Percentiles rank a stretch among this genome's conserved stretches.
Evolutionary conservation across 2,888 invertebrate species (phyloP).

Genomic region (Hesperia comma): DNA sequence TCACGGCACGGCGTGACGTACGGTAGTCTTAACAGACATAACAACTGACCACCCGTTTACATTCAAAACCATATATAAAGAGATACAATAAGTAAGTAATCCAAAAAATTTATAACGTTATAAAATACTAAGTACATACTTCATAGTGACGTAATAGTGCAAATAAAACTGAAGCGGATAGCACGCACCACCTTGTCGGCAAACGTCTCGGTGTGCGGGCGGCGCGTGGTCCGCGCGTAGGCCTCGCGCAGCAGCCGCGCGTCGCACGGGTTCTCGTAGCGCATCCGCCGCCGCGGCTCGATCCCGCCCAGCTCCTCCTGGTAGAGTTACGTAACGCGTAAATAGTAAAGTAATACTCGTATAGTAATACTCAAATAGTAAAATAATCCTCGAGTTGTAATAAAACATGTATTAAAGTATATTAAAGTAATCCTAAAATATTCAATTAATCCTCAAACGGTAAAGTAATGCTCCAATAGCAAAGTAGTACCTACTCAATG

Average conservation of each 20-base stretch:
- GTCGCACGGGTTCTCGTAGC: conserved; percentile 74
- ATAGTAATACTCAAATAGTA: too few species aligned
- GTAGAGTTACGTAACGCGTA: background rate
- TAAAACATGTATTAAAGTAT: too few species aligned
- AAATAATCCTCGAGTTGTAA: too few species aligned
- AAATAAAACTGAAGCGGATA: conserved; percentile 34
- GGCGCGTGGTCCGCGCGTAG: conserved; percentile 74
- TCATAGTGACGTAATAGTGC: conserved; percentile 6
- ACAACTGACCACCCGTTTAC: too few species aligned
- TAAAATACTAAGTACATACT: background rate
- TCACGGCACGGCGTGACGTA: too few species aligned
- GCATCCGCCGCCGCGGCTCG: conserved; percentile 76
- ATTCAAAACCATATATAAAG: too few species aligned
- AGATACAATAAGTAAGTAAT: too few species aligned
- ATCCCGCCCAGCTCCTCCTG: conserved; percentile 87
- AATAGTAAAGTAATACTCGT: background rate
- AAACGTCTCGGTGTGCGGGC: conserved; percentile 77
- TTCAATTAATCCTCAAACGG: too few species aligned
- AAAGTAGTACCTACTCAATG: too few species aligned
- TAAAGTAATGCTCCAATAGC: too few species aligned
- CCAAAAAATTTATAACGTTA: background rate
- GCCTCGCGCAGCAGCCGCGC: conserved; percentile 76
- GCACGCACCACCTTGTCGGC: conserved; percentile 73
- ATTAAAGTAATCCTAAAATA: too few species aligned
- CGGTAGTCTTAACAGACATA: too few species aligned